Evolutionary conservation across 2,113 vertebrate species (phyloP).

Genomic region (Amblyopsis rosae): DNA sequence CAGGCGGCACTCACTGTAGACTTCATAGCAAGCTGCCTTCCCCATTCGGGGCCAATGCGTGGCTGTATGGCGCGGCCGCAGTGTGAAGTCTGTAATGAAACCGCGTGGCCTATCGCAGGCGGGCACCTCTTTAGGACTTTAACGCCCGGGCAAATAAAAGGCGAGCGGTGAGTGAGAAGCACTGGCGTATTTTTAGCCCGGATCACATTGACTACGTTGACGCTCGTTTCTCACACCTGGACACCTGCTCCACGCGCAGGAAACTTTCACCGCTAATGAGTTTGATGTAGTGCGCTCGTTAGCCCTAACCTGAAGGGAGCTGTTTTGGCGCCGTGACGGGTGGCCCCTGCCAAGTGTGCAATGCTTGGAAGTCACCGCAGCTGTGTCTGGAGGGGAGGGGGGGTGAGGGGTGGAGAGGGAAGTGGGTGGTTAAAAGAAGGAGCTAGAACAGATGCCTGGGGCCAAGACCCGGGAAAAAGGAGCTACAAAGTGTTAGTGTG

Average conservation of each 20-base stretch:
- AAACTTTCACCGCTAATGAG: constrained; percentile 78
- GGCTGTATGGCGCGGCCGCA: background rate
- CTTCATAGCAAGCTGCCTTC: background rate
- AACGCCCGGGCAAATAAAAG: too few species aligned
- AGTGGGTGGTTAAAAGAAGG: constrained; percentile 56
- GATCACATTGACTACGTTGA: constrained; percentile 28
- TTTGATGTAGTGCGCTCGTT: constrained; percentile 80
- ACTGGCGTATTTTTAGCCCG: constrained; percentile 4
- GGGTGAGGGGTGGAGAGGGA: constrained; percentile 28
- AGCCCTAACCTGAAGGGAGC: constrained; percentile 79
- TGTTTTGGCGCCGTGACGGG: constrained; percentile 72
- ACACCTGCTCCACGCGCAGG: constrained; percentile 56
- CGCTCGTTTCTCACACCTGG: constrained; percentile 43
- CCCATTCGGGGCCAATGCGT: background rate
- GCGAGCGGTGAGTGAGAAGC: too few species aligned
- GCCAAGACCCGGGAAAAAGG: constrained; percentile 61
- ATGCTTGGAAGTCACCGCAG: constrained; percentile 65
- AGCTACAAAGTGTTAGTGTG: constrained; percentile 53
- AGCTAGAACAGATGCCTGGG: constrained; percentile 64
- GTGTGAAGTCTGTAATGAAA: background rate
- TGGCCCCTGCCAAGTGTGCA: constrained; percentile 70
- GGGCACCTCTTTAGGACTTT: background rate
- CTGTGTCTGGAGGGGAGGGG: constrained; percentile 56
- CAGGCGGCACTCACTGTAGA: constrained; percentile 28
- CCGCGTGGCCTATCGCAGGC: background rate